Base-by-base conservation (phyloP, 2,113 vertebrate genomes). In the Rostratula benghalensis region DNA sequence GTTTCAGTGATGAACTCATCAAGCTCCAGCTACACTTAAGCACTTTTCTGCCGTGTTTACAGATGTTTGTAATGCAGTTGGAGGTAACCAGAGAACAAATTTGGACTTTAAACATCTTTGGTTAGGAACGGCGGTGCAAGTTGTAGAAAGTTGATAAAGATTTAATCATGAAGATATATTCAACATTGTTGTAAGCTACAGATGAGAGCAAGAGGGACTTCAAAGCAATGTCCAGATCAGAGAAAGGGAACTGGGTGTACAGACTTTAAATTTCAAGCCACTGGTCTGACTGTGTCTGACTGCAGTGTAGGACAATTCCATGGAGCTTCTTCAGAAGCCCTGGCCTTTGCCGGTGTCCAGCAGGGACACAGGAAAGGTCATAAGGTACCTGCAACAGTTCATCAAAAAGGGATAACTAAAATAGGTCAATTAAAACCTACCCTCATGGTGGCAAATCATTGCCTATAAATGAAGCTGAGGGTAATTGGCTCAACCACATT, bases 111-210 rank as follows among this genome's bases (percentile, higher is more conserved):
- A 76, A 61, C 6, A 53, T 13, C 41, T 89, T 28, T 83, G 30
- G 51, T 37, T 64, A 37, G 37, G 51, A 78, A 76, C 0, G 4
- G 31, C 0, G 0, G 28, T 68, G 25, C 13, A 77, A 57, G 83
- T 3, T 81, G 20, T 33, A 20, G 33, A 77, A 77, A 39, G 33
- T 2, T 57, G 18, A 71, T 41, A 18, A 56, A 70, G 20, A 65
- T 6, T n/a, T n/a, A n/a, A n/a, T n/a, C n/a, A n/a, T 41, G 21
- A 56, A 70, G 20, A 65, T 6, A 10, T 46, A 61, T 43, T 54
- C 11, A 30, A 56, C n/a, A 9, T 57, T 69, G 73, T 5, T 82
- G 19, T 5, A 82, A 75, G 23, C 8, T 57, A 56, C 16, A 63
- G 67, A 46, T 31, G 28, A 64, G 75, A 64, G 75, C 33, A 89